A percentile compares a stretch with the other conserved stretches of the same genome.
These are phyloP conservation scores for Microcaecilia unicolor DNA, from an alignment of 2,797 vertebrate genomes.

Conservation along the genomic window DNA sequence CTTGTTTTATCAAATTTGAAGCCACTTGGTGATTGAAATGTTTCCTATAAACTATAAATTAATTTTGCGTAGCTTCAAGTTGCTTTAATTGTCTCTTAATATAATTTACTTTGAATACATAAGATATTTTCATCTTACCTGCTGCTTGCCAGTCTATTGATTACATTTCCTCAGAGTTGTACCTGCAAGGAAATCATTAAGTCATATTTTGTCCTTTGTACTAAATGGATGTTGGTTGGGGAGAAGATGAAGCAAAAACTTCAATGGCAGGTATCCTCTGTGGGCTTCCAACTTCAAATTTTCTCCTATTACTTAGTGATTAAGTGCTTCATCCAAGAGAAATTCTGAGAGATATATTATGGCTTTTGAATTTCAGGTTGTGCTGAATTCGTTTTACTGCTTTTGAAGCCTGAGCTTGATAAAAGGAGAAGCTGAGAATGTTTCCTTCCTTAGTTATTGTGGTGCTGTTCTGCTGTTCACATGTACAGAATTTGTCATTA, in stretches of 20 bases:
- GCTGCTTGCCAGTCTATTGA: constrained; percentile 57
- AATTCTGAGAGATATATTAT: constrained; percentile 28
- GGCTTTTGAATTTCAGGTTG: constrained; percentile 27
- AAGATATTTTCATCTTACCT: constrained; percentile 72
- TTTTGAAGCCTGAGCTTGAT: constrained; percentile 46
- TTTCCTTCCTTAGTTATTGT: constrained; percentile 44
- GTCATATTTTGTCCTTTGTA: constrained; percentile 47
- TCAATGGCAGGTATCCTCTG: constrained; percentile 41
- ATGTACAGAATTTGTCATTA: constrained; percentile 63
- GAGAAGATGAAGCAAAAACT: constrained; percentile 39
- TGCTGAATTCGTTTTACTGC: constrained; percentile 15
- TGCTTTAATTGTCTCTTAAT: too few species aligned
- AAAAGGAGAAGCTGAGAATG: constrained; percentile 31
- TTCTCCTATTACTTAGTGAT: constrained; percentile 44
- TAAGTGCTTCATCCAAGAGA: constrained; percentile 41
- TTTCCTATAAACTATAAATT: too few species aligned
- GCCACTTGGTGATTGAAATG: too few species aligned
- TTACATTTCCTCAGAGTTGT: constrained; percentile 49
- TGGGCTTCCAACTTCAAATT: constrained; percentile 50
- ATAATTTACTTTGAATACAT: constrained; percentile 5
- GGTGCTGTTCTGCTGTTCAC: constrained; percentile 71
- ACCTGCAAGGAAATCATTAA: constrained; percentile 75
- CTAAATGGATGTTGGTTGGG: constrained; percentile 29
- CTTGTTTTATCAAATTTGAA: too few species aligned
- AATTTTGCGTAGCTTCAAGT: too few species aligned